phyloP scores from a whole-genome alignment of 1,140 invertebrate genomes.

The Trachymyrmex septentrionalis region DNA sequence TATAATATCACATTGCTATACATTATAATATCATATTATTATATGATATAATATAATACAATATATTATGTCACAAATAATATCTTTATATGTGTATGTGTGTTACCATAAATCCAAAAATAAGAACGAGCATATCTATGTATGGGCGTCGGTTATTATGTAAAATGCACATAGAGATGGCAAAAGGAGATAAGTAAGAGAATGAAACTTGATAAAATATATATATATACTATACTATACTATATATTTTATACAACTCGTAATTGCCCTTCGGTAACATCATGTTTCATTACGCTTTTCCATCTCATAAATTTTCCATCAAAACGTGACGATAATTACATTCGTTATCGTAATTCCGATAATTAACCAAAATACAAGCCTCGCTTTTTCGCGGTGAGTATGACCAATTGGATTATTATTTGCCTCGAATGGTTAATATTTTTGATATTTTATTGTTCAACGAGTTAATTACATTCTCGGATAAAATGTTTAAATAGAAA shows the following conservation, averaged over 20 bases:
- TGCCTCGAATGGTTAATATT: constrained; percentile 12
- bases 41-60: not conserved
- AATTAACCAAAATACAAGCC: constrained; percentile 38
- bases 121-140: not conserved
- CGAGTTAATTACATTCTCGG: not conserved
- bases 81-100: not conserved
- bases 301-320: constrained; percentile 33
- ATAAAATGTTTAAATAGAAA: constrained; percentile 19
- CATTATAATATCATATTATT: not conserved
- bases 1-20: too few species aligned
- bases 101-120: not conserved
- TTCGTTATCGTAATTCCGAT: constrained; percentile 31
- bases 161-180: not conserved
- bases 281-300: constrained; percentile 32
- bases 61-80: not conserved
- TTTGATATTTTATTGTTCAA: constrained; percentile 28
- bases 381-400: constrained; percentile 11
- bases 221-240: too few species aligned
- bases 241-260: not conserved
- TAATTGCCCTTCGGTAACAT: not conserved
- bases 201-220: not conserved
- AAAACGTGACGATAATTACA: constrained; percentile 20
- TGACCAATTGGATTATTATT: constrained; percentile 27
- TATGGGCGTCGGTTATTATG: not conserved
- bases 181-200: not conserved